These are phyloP conservation scores for Bombus polaris DNA, from an alignment of 1,140 invertebrate genomes.

Conservation along the genomic window DNA sequence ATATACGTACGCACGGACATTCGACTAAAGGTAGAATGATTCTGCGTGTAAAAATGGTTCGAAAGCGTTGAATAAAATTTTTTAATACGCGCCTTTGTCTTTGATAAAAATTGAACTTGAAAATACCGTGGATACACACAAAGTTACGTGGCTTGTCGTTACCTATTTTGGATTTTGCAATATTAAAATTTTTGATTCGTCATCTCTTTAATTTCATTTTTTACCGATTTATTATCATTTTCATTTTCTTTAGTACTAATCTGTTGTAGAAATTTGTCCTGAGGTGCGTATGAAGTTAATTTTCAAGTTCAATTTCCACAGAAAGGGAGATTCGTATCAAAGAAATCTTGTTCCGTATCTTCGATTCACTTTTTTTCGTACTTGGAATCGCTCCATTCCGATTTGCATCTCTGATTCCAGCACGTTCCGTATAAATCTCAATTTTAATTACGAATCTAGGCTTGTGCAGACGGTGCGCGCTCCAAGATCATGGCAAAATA, in stretches of 20 bases:
- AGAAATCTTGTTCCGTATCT: neutral
- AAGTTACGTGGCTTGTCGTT: neutral
- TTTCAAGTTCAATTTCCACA: too few relatives aligned
- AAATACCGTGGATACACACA: neutral
- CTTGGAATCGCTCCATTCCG: neutral
- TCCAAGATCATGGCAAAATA: conserved; percentile 12
- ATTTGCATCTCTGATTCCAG: neutral
- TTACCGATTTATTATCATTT: neutral
- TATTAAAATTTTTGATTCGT: neutral
- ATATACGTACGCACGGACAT: too few relatives aligned
- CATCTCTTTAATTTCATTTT: too few relatives aligned
- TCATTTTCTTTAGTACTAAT: neutral
- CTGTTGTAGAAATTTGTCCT: too few relatives aligned
- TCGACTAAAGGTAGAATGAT: neutral
- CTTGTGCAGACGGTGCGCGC: neutral
- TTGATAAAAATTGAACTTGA: neutral
- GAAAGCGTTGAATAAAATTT: neutral
- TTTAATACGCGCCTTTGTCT: neutral
- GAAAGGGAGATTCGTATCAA: neutral
- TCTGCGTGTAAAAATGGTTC: neutral
- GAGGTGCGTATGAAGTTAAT: too few relatives aligned
- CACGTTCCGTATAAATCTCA: neutral
- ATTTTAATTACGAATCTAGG: neutral
- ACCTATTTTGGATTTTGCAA: neutral
- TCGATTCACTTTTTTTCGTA: neutral